phyloP scores from a whole-genome alignment of 2,113 vertebrate species.

The Cebidichthys violaceus region DNA sequence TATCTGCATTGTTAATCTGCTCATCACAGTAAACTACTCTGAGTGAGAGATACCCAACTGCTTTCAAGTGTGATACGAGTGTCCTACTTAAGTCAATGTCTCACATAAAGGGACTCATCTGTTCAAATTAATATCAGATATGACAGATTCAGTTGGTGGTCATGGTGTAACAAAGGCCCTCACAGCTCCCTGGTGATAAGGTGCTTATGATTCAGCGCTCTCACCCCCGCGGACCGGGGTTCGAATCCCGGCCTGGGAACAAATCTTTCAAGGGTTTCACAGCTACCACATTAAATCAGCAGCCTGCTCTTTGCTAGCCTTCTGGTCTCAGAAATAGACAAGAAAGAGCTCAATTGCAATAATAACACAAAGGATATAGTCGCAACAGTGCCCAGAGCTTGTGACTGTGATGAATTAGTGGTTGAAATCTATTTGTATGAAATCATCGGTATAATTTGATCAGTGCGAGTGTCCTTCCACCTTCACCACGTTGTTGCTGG shows the following conservation, averaged over 20 bases:
- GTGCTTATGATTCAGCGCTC: constrained; percentile 76
- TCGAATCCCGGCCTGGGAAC: constrained; percentile 70
- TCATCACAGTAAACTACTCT: not conserved
- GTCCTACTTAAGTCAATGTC: not conserved
- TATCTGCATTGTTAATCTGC: not conserved
- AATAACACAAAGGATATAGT: not conserved
- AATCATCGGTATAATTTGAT: not conserved
- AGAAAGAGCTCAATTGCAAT: not conserved
- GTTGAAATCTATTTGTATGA: not conserved
- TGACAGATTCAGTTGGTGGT: not conserved
- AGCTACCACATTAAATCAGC: not conserved
- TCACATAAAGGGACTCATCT: not conserved
- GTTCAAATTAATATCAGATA: not conserved
- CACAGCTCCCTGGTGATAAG: constrained; percentile 75
- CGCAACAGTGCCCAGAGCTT: too few relatives aligned
- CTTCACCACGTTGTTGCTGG: not conserved
- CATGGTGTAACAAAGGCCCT: not conserved
- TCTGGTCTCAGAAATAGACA: not conserved
- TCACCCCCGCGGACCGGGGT: constrained; percentile 71
- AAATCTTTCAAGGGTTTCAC: not conserved
- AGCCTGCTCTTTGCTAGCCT: not conserved
- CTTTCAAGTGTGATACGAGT: not conserved
- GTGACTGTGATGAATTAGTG: not conserved
- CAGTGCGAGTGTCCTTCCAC: not conserved
- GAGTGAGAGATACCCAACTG: too few relatives aligned